Conservation (phyloP, 2,888 invertebrate genomes). For the Danaus chrysippus region DNA sequence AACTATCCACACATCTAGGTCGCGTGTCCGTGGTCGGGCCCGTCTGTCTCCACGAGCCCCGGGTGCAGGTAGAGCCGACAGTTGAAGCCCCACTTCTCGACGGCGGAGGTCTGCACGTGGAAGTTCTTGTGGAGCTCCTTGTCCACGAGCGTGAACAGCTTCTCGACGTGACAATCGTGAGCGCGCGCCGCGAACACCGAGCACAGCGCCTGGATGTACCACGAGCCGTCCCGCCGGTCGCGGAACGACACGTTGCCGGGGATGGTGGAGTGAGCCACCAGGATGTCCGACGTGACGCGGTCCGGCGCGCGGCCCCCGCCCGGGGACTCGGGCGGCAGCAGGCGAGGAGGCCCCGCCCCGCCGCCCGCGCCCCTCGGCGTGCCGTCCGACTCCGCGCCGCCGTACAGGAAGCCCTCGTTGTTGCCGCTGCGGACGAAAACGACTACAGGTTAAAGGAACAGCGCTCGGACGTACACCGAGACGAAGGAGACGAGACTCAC, state of each 20-base stretch:
- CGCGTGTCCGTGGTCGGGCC: not conserved
- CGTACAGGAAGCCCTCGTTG: slow-evolving; percentile 37
- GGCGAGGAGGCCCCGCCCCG: slow-evolving; percentile 30
- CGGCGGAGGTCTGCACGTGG: slow-evolving; percentile 81
- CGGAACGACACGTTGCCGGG: slow-evolving; percentile 81
- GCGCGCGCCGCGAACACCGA: slow-evolving; percentile 82
- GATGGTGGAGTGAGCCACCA: slow-evolving; percentile 82
- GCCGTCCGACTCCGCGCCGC: slow-evolving; percentile 12
- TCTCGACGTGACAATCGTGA: slow-evolving; percentile 81
- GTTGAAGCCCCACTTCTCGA: slow-evolving; percentile 83
- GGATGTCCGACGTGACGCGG: slow-evolving; percentile 76
- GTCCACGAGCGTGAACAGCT: slow-evolving; percentile 82
- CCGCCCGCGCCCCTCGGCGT: slow-evolving; percentile 32
- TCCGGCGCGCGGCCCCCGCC: slow-evolving; percentile 41
- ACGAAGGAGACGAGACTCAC: slow-evolving; percentile 40
- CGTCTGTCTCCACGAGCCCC: slow-evolving; percentile 67
- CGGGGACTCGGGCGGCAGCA: slow-evolving; percentile 47
- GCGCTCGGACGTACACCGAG: not conserved
- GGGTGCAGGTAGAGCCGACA: slow-evolving; percentile 83
- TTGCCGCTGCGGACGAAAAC: slow-evolving; percentile 39
- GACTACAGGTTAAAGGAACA: too few species aligned
- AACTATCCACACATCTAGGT: not conserved
- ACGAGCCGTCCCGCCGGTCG: slow-evolving; percentile 79
- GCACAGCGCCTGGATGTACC: slow-evolving; percentile 85
- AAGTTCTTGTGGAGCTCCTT: slow-evolving; percentile 55